phyloP scores from a whole-genome alignment of 2,113 vertebrate genomes.

The Protobothrops flavoviridis region DNA sequence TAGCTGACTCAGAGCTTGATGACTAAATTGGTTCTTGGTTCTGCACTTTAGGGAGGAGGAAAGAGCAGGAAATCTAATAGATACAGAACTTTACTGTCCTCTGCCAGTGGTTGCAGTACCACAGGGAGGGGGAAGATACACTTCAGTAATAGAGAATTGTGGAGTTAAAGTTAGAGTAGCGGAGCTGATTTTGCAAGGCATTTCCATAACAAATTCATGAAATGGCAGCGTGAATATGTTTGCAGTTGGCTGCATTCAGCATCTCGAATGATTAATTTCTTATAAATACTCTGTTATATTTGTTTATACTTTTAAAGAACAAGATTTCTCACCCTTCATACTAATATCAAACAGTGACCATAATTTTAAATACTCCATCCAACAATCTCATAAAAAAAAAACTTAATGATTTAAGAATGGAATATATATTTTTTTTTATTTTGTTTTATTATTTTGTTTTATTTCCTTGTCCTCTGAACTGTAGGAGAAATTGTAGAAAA shows the following conservation, averaged over 20 bases:
- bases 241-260: not conserved
- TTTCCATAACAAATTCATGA: not conserved
- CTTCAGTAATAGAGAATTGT: not conserved
- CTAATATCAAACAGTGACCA: not conserved
- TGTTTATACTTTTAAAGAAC: not conserved
- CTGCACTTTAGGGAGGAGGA: not conserved
- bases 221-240: not conserved
- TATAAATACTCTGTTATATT: not conserved
- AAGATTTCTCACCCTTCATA: not conserved
- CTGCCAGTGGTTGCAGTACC: not conserved
- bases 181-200: conserved; percentile 30
- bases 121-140: not conserved
- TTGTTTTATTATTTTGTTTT: too few species aligned
- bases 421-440: not conserved
- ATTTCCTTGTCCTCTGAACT: too few species aligned
- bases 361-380: not conserved
- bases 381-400: not conserved
- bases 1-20: conserved; percentile 28
- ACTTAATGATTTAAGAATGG: not conserved
- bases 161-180: not conserved
- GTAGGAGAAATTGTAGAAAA: too few species aligned
- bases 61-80: conserved; percentile 1
- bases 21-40: conserved; percentile 19
- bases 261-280: not conserved
- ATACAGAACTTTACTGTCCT: not conserved